phyloP scores from a whole-genome alignment of 2,888 invertebrate genomes.

The Chloroclystis v-ata region DNA sequence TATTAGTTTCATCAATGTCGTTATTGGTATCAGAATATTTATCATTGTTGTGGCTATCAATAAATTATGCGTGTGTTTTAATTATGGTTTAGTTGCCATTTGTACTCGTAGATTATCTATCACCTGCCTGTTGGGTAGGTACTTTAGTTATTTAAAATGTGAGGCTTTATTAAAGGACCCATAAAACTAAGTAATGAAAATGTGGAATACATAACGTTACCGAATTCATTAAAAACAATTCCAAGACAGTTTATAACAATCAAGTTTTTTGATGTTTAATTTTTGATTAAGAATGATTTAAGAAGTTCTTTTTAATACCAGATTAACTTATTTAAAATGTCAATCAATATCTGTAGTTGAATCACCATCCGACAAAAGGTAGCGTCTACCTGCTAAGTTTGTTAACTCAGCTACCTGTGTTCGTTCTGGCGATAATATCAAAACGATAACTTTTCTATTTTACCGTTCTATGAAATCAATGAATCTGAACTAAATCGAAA shows the following conservation, averaged over 20 bases:
- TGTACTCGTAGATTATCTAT: neutral
- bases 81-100: neutral
- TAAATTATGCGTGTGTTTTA: neutral
- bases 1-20: constrained; percentile 20
- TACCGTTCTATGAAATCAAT: constrained; percentile 20
- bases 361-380: neutral
- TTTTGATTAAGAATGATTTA: too few species aligned
- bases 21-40: constrained; percentile 8
- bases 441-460: constrained; percentile 14
- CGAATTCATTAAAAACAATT: too few species aligned
- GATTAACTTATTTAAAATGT: neutral
- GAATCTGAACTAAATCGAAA: constrained; percentile 26
- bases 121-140: too few species aligned
- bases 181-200: too few species aligned
- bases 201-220: too few species aligned
- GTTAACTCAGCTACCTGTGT: constrained; percentile 6
- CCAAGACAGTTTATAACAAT: too few species aligned
- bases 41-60: constrained; percentile 8
- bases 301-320: too few species aligned
- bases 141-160: too few species aligned
- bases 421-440: constrained; percentile 11
- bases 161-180: too few species aligned
- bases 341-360: neutral
- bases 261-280: too few species aligned
- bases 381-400: constrained; percentile 1